These are phyloP conservation scores for Polydrusus tereticollis DNA, from an alignment of 2,888 invertebrate genomes.

Conservation along the genomic window DNA sequence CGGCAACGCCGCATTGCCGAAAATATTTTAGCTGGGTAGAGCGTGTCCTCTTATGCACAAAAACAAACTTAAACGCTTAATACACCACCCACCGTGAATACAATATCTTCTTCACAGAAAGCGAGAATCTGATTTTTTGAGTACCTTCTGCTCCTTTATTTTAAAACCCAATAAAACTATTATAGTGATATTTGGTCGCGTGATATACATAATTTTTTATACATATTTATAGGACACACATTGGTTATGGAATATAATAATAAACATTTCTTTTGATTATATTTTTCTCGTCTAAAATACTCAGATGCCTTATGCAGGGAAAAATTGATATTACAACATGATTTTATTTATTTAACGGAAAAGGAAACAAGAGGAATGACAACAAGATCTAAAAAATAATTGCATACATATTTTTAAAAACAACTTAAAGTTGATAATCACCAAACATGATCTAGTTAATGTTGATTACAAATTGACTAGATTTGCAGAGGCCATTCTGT, in stretches of 20 bases:
- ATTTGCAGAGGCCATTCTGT: not conserved
- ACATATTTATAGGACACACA: conserved; percentile 10
- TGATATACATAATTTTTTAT: not conserved
- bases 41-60: too few species aligned
- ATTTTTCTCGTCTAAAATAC: conserved; percentile 22
- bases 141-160: not conserved
- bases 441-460: not conserved
- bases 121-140: not conserved
- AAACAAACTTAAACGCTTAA: not conserved
- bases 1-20: too few species aligned
- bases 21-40: too few species aligned
- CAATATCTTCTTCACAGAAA: too few species aligned
- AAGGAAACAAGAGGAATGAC: conserved; percentile 8
- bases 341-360: not conserved
- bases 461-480: not conserved
- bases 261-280: conserved; percentile 20
- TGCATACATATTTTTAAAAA: conserved; percentile 2
- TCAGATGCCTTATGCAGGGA: conserved; percentile 20
- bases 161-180: not conserved
- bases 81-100: too few species aligned
- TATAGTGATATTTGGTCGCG: not conserved
- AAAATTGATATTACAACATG: conserved; percentile 11
- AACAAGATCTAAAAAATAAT: not conserved
- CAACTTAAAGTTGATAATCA: not conserved
- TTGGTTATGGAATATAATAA: conserved; percentile 7